phyloP scores from a whole-genome alignment of 2,888 invertebrate species.

The Eupithecia subumbrata region DNA sequence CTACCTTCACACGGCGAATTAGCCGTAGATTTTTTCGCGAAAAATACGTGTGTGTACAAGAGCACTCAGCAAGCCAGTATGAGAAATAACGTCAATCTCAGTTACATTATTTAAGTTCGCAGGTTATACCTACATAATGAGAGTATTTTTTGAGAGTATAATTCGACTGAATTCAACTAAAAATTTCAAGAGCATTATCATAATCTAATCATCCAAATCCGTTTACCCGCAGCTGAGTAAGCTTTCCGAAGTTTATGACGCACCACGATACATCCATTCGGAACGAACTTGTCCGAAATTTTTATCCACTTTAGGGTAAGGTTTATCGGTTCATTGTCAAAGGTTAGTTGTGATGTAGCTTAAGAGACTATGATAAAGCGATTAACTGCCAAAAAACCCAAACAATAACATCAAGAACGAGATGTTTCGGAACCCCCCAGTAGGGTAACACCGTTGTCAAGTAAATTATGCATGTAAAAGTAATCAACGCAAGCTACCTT shows the following conservation, averaged over 20 bases:
- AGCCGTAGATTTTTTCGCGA: too few species aligned
- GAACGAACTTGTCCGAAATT: background rate
- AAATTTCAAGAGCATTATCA: background rate
- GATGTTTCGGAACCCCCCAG: background rate
- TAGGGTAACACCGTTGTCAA: constrained; percentile 4
- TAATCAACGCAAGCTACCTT: constrained; percentile 35
- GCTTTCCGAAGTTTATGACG: background rate
- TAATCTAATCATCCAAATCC: background rate
- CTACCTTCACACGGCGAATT: too few species aligned
- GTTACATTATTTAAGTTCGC: too few species aligned
- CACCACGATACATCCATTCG: background rate
- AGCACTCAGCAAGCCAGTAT: too few species aligned
- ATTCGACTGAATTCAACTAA: too few species aligned
- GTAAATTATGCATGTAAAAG: constrained; percentile 35
- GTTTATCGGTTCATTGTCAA: background rate
- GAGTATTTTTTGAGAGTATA: too few species aligned
- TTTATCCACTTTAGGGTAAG: background rate
- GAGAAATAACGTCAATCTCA: too few species aligned
- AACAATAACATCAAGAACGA: background rate
- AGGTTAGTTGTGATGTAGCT: background rate
- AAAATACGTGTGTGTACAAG: too few species aligned
- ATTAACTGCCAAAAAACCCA: background rate
- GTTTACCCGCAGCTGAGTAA: background rate
- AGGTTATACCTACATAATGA: too few species aligned
- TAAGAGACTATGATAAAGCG: background rate